phyloP scores from a whole-genome alignment of 2,797 vertebrate species.

The Eulemur rubriventer region DNA sequence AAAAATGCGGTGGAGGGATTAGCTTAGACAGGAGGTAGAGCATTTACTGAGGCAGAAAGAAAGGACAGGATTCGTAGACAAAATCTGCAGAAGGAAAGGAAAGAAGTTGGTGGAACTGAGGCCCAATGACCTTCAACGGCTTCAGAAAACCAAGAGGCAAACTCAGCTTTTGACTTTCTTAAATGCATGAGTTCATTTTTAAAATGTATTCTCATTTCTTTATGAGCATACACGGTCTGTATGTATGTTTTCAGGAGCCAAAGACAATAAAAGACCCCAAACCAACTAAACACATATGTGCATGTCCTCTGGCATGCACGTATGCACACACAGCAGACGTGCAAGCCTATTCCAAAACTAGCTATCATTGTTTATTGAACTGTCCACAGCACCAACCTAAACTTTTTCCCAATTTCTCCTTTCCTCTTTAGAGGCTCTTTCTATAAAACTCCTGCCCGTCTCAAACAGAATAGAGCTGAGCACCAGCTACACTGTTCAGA shows the following conservation, averaged over 20 bases:
- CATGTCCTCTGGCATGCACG: neutral
- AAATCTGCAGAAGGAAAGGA: neutral
- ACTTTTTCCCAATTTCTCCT: neutral
- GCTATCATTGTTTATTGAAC: neutral
- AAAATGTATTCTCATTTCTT: neutral
- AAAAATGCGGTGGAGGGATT: neutral
- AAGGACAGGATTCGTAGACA: neutral
- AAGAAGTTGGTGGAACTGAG: neutral
- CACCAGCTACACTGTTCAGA: neutral
- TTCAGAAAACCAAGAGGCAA: conserved; percentile 22
- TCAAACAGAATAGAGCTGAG: neutral
- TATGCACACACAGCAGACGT: neutral
- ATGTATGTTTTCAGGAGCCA: neutral
- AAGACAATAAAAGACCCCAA: neutral
- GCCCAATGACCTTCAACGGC: neutral
- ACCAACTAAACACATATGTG: neutral
- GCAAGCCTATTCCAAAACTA: neutral
- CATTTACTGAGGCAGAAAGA: neutral
- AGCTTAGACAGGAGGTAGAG: neutral
- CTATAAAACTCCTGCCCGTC: neutral
- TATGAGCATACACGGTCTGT: neutral
- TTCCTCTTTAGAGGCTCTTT: neutral
- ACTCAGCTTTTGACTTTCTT: neutral
- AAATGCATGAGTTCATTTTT: neutral
- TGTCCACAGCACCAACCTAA: neutral